phyloP scores from a whole-genome alignment of 2,797 vertebrate species.

The Cryptoprocta ferox region DNA sequence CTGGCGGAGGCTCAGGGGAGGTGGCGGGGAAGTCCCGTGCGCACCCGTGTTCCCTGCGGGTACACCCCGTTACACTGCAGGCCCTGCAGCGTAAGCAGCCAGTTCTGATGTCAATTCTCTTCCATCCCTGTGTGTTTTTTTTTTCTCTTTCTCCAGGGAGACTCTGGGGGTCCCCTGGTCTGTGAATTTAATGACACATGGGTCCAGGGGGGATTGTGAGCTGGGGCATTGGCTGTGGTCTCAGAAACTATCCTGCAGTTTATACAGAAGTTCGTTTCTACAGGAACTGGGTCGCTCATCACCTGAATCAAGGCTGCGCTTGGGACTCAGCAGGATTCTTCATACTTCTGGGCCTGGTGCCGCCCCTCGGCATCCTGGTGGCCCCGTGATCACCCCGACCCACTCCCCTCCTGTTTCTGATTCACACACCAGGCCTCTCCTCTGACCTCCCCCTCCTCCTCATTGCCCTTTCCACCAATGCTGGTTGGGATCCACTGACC shows the following conservation, averaged over 20 bases:
- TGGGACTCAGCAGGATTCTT: background rate
- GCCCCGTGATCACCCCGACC: background rate
- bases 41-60: fast-evolving
- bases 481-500: background rate
- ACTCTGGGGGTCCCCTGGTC: conserved; percentile 74
- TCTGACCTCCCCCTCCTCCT: background rate
- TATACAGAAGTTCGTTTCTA: conserved; percentile 69
- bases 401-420: background rate
- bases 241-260: background rate
- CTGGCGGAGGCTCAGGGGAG: background rate
- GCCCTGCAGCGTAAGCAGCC: fast-evolving
- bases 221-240: conserved; percentile 64
- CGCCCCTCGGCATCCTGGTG: background rate
- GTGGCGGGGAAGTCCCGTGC: background rate
- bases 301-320: background rate
- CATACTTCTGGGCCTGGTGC: background rate
- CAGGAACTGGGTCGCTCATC: conserved; percentile 46
- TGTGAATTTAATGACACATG: conserved; percentile 64
- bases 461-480: background rate
- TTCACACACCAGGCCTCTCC: background rate
- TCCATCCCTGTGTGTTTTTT: background rate
- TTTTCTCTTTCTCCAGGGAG: conserved; percentile 72
- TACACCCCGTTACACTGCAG: too few relatives aligned
- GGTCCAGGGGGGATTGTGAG: conserved; percentile 74
- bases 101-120: background rate